Evolutionary conservation across 2,113 vertebrate genomes (phyloP), one percentile per base, ranked within the genome.

Genomic region (Lontra canadensis): DNA sequence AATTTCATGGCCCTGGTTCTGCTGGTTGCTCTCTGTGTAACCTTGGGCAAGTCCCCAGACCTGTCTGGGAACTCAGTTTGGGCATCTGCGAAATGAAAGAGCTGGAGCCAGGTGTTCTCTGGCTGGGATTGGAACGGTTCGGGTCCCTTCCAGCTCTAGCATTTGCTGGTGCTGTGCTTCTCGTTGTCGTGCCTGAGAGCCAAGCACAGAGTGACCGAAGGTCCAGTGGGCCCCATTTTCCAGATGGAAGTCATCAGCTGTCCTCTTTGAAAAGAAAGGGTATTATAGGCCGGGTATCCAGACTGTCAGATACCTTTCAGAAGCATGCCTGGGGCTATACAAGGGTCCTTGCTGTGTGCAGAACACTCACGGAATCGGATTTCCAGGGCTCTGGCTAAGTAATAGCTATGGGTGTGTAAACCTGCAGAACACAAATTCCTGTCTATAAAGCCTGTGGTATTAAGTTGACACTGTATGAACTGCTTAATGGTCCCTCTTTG

Each of bases 401-500:
- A 83, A 13, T 49, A n/a, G 74, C 76, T 57, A 0, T 34, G 78
- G 65, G 29, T 44, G 29, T 76, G 26, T 57, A 61, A 82, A 69
- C 63, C 55, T 92, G 31, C 12, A 49, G 74, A 85, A 79, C 26
- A 42, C 34, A 69, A 8, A 42, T 57, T 79, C 71, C 74, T 78
- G 31, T 44, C 74, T 59, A 49, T 39, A 55, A 73, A 83, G 71
- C 63, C 82, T 36, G 25, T 55, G 44, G 73, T 86, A 23, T 82
- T 96, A 88, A 90, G 78, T 84, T 92, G 95, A 90, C 88, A 18
- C 44, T 61, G n/a, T 87, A 52, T 52, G 93, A 96, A 80, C 94
- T 93, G 55, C 63, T 89, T 95, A 95, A 59, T 89, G 78, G 82
- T 7, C 79, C 59, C 65, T 96, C 73, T 91, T 93, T 94, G 88